Evolutionary conservation across 2,113 vertebrate genomes (phyloP).

Genomic region (Clupea harengus): DNA sequence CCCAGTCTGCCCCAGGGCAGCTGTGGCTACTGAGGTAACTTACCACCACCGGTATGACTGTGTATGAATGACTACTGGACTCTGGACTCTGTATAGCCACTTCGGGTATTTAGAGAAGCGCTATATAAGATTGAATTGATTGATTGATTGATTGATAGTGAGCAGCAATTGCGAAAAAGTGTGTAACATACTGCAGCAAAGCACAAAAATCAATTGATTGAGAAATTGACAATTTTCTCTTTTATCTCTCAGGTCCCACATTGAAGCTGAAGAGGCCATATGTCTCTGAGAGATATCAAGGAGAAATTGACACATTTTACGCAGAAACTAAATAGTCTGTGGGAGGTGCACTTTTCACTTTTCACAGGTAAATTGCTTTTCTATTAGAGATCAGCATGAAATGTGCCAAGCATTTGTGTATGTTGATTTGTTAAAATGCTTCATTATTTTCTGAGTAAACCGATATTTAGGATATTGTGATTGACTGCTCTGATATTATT

Average conservation of each 20-base stretch:
- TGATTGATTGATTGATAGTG: too few relatives aligned
- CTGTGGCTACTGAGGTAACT: too few relatives aligned
- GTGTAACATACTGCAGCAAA: neutral
- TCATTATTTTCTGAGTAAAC: neutral
- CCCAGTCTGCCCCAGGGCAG: too few relatives aligned
- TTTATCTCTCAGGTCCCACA: conserved; percentile 68
- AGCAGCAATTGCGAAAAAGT: too few relatives aligned
- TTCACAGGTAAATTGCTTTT: neutral
- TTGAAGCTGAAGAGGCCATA: conserved; percentile 75
- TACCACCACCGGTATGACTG: too few relatives aligned
- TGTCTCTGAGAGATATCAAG: conserved; percentile 72
- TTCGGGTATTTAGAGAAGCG: too few relatives aligned
- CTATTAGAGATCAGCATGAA: neutral
- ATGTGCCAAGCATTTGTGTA: neutral
- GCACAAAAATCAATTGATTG: neutral
- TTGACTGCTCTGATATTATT: neutral
- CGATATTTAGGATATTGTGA: too few relatives aligned
- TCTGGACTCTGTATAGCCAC: too few relatives aligned
- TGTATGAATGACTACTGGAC: too few relatives aligned
- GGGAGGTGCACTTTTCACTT: neutral
- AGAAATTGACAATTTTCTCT: neutral
- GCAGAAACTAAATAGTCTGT: conserved; percentile 33
- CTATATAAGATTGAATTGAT: too few relatives aligned
- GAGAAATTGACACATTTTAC: conserved; percentile 70
- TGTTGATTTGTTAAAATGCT: neutral